Percentiles rank a stretch among this genome's conserved stretches.
These are phyloP conservation scores for Caenorhabditis plicata DNA, from an alignment of 2,888 invertebrate species.

Conservation along the genomic window DNA sequence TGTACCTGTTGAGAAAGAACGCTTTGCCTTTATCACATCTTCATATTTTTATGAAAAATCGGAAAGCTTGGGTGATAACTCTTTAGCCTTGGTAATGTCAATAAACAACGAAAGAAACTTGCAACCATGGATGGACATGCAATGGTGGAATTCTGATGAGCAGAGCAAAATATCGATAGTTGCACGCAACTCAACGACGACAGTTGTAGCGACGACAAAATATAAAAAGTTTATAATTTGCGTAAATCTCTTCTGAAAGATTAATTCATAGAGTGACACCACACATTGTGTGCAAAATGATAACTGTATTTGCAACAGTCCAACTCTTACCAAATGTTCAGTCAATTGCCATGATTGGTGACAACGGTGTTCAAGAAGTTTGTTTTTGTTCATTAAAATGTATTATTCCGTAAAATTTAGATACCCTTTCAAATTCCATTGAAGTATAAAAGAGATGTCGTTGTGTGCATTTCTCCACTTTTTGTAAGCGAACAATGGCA, in stretches of 20 bases:
- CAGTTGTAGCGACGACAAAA: conserved; percentile 11
- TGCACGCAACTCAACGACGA: conserved; percentile 4
- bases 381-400: neutral
- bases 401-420: neutral
- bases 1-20: neutral
- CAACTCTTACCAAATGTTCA: conserved; percentile 24
- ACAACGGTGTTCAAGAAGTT: conserved; percentile 13
- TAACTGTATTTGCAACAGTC: conserved; percentile 28
- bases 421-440: conserved; percentile 33
- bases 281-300: conserved; percentile 34
- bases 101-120: neutral
- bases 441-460: conserved; percentile 17
- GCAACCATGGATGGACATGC: neutral
- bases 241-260: neutral
- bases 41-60: conserved; percentile 26
- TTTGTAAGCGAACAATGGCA: conserved; percentile 48
- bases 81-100: conserved; percentile 17
- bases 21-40: conserved; percentile 24
- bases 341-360: conserved; percentile 14
- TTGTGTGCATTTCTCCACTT: conserved; percentile 43
- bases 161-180: neutral
- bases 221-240: conserved; percentile 6
- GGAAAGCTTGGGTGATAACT: conserved; percentile 18
- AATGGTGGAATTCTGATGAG: conserved; percentile 2
- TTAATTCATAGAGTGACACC: conserved; percentile 38